A percentile compares a stretch with the other conserved stretches of the same genome.
Conservation (phyloP, 2,113 vertebrate genomes). For the Passer montanus region DNA sequence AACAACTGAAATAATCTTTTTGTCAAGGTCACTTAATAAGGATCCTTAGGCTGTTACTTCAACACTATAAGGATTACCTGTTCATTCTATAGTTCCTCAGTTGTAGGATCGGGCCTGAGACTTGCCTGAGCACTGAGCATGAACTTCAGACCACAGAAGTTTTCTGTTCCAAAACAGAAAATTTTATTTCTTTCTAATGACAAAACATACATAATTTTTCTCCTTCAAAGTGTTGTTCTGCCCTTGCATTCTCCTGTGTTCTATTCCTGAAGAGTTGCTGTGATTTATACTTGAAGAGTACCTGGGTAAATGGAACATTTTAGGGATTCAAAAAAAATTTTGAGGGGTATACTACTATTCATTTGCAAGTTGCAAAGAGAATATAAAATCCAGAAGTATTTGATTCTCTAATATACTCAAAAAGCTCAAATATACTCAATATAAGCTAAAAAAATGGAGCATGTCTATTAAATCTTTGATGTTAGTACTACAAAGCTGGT, state of each 20-base stretch:
- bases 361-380: slow-evolving; percentile 5
- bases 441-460: neutral
- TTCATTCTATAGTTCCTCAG: neutral
- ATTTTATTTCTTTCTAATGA: neutral
- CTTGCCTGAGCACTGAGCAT: neutral
- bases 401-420: neutral
- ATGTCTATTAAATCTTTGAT: slow-evolving; percentile 50
- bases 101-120: neutral
- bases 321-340: neutral
- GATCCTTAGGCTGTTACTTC: neutral
- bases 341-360: neutral
- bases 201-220: neutral
- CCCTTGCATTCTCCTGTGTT: neutral
- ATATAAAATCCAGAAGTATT: neutral
- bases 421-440: neutral
- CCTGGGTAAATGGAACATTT: neutral
- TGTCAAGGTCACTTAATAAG: neutral
- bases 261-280: neutral
- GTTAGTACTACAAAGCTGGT: neutral
- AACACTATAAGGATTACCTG: neutral
- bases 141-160: neutral
- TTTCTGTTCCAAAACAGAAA: neutral
- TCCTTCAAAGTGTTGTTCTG: neutral
- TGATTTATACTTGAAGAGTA: neutral
- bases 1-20: neutral